Conservation (phyloP, 2,113 vertebrate species). For the Daphoenositta chrysoptera region DNA sequence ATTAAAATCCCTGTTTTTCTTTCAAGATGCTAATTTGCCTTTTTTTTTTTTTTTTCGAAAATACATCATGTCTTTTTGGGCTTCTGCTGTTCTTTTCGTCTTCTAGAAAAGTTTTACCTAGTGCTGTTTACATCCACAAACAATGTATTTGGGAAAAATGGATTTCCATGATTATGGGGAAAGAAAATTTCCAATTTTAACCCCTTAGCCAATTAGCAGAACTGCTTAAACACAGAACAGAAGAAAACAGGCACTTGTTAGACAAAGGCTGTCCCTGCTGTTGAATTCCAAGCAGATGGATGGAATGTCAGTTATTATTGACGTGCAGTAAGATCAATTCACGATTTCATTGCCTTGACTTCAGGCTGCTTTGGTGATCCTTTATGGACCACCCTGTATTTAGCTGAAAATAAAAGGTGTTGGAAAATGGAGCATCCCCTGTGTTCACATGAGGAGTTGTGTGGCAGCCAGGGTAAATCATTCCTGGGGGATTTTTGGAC, state of each 20-base stretch:
- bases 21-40: background rate
- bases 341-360: background rate
- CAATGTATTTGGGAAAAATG: background rate
- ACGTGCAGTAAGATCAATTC: background rate
- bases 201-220: background rate
- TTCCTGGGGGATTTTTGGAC: background rate
- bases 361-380: background rate
- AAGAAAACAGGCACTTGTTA: background rate
- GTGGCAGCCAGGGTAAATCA: background rate
- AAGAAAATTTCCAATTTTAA: background rate
- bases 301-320: background rate
- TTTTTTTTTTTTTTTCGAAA: background rate
- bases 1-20: background rate
- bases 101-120: background rate
- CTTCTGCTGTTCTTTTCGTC: background rate
- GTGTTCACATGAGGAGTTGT: background rate
- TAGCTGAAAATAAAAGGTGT: background rate
- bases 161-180: accelerated
- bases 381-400: background rate
- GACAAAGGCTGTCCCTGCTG: background rate
- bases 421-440: background rate
- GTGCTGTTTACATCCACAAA: background rate
- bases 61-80: accelerated
- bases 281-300: background rate
- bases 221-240: background rate